phyloP scores from a whole-genome alignment of 2,797 vertebrate genomes.

The Enteromius argenteus region DNA sequence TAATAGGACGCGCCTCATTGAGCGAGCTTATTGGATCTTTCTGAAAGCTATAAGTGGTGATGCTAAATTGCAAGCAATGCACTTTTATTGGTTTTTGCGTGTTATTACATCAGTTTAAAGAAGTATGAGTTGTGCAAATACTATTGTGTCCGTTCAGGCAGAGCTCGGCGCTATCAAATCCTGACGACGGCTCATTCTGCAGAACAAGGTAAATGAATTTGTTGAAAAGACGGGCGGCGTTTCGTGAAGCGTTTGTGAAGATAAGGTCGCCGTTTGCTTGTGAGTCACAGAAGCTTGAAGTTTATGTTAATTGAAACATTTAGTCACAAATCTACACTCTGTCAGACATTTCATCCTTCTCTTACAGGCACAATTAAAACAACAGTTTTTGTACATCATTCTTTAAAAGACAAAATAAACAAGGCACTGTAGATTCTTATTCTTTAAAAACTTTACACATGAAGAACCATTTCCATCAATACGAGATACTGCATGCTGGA shows the following conservation, averaged over 20 bases:
- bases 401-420: too few relatives aligned
- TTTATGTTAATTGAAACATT: slow-evolving; percentile 67
- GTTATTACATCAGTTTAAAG: slow-evolving; percentile 68
- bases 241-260: slow-evolving; percentile 11
- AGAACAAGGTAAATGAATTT: slow-evolving; percentile 69
- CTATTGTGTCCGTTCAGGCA: slow-evolving; percentile 66
- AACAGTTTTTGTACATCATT: too few relatives aligned
- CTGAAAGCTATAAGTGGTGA: slow-evolving; percentile 75
- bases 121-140: slow-evolving; percentile 72
- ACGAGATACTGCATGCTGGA: too few relatives aligned
- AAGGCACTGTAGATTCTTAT: too few relatives aligned
- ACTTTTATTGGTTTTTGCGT: slow-evolving; percentile 55
- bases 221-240: slow-evolving; percentile 66
- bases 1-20: slow-evolving; percentile 77
- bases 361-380: too few relatives aligned
- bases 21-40: slow-evolving; percentile 78
- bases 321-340: slow-evolving; percentile 55
- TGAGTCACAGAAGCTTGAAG: slow-evolving; percentile 44
- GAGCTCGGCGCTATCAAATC: slow-evolving; percentile 60
- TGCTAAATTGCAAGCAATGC: slow-evolving; percentile 75
- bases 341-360: too few relatives aligned
- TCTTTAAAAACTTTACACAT: too few relatives aligned
- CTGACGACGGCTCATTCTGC: slow-evolving; percentile 59
- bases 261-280: slow-evolving; percentile 2
- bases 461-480: too few relatives aligned